Percentiles rank a stretch among this genome's conserved stretches.
These are phyloP conservation scores for Trachymyrmex septentrionalis DNA, from an alignment of 1,140 invertebrate genomes.

Conservation along the genomic window DNA sequence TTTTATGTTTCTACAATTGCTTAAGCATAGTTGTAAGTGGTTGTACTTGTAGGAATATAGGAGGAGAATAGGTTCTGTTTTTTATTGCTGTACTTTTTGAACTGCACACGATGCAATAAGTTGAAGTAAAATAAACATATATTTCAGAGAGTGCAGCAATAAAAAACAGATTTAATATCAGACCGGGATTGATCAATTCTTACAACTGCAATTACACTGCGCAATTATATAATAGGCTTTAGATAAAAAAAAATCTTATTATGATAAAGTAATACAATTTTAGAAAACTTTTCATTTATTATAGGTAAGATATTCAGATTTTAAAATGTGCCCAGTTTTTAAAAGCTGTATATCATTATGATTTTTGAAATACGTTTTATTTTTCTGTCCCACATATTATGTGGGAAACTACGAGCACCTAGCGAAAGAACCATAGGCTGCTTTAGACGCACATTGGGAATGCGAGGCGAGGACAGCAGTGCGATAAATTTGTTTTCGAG, in stretches of 20 bases:
- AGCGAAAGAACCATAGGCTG: conserved; percentile 42
- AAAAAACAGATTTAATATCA: too few species aligned
- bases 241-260: neutral
- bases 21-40: too few species aligned
- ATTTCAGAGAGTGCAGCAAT: too few species aligned
- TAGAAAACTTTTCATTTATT: neutral
- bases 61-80: too few species aligned
- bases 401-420: conserved; percentile 27
- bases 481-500: conserved; percentile 63
- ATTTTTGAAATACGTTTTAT: conserved; percentile 15
- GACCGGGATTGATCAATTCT: too few species aligned
- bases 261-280: neutral
- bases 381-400: conserved; percentile 27
- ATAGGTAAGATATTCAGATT: neutral
- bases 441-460: conserved; percentile 64
- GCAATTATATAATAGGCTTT: too few species aligned
- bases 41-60: too few species aligned
- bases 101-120: too few species aligned
- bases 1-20: too few species aligned
- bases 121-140: too few species aligned
- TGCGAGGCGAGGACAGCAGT: conserved; percentile 36
- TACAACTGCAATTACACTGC: too few species aligned
- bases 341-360: conserved; percentile 1
- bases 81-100: too few species aligned
- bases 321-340: neutral